A percentile compares a stretch with the other conserved stretches of the same genome.
These are phyloP conservation scores for Rhegmatorhina hoffmannsi DNA, from an alignment of 2,113 vertebrate species.

Conservation along the genomic window DNA sequence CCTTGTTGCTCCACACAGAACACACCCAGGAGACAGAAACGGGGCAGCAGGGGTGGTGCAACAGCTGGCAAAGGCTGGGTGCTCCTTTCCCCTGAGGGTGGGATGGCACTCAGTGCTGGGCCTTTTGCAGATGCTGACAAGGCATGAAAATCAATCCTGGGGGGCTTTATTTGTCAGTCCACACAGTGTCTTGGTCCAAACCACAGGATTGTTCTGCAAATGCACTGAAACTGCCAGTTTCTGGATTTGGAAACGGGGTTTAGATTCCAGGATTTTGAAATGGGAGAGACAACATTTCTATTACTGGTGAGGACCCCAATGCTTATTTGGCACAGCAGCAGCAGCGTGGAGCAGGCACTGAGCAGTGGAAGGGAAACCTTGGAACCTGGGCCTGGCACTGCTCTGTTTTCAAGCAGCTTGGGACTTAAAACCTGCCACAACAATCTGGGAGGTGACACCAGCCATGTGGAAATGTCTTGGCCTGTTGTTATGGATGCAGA, in stretches of 20 bases:
- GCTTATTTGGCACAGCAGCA: neutral
- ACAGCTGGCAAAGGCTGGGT: neutral
- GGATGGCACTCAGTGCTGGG: neutral
- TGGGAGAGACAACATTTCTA: neutral
- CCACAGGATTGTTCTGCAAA: neutral
- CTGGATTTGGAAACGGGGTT: neutral
- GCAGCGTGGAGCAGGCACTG: neutral
- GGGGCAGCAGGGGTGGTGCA: neutral
- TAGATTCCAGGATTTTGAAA: neutral
- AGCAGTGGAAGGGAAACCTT: neutral
- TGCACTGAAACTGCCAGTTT: neutral
- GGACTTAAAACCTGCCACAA: neutral
- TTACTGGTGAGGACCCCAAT: neutral
- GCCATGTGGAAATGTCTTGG: neutral
- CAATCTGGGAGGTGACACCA: neutral
- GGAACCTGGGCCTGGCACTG: neutral
- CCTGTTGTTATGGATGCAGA: neutral
- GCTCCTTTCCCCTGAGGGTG: neutral
- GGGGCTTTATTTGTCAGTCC: neutral
- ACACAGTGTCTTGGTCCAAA: neutral
- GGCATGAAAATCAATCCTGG: neutral
- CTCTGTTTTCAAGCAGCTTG: neutral
- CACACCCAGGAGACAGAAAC: neutral
- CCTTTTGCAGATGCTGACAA: neutral
- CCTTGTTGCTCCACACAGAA: neutral